Percentiles rank a stretch among this genome's conserved stretches.
phyloP scores from a whole-genome alignment of 2,113 vertebrate genomes.

The Gymnobelideus leadbeateri region DNA sequence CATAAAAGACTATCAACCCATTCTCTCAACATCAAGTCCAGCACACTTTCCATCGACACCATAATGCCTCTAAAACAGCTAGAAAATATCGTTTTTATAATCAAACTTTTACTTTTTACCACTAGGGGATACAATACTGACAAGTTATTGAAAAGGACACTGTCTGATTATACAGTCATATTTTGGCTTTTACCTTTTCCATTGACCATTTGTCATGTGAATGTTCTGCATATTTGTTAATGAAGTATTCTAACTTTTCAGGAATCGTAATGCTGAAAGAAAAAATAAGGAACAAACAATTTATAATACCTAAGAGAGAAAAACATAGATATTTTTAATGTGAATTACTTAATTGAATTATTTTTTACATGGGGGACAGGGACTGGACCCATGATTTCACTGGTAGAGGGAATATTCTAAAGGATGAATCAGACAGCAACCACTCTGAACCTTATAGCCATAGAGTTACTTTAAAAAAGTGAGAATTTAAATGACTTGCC shows the following conservation, averaged over 20 bases:
- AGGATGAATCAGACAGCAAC: not conserved
- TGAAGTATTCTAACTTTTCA: conserved; percentile 95
- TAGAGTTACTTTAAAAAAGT: not conserved
- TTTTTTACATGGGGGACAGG: not conserved
- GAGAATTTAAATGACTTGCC: not conserved
- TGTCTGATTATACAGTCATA: not conserved
- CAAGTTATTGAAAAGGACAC: fast-evolving
- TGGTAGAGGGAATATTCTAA: not conserved
- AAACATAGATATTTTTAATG: not conserved
- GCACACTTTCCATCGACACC: not conserved
- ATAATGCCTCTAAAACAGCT: not conserved
- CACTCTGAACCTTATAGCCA: not conserved
- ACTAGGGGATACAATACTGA: not conserved
- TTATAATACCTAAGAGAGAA: conserved; percentile 1
- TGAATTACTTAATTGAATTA: not conserved
- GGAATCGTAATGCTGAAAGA: conserved; percentile 91
- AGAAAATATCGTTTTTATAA: not conserved
- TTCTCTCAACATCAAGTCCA: not conserved
- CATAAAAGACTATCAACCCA: not conserved
- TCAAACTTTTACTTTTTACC: not conserved
- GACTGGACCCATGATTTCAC: not conserved
- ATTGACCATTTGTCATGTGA: conserved; percentile 97
- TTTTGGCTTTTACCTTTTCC: conserved; percentile 91
- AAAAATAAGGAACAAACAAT: conserved; percentile 41
- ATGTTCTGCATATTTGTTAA: conserved; percentile 97